These are phyloP conservation scores for Apoda limacodes DNA, from an alignment of 2,888 invertebrate species.

Conservation along the genomic window DNA sequence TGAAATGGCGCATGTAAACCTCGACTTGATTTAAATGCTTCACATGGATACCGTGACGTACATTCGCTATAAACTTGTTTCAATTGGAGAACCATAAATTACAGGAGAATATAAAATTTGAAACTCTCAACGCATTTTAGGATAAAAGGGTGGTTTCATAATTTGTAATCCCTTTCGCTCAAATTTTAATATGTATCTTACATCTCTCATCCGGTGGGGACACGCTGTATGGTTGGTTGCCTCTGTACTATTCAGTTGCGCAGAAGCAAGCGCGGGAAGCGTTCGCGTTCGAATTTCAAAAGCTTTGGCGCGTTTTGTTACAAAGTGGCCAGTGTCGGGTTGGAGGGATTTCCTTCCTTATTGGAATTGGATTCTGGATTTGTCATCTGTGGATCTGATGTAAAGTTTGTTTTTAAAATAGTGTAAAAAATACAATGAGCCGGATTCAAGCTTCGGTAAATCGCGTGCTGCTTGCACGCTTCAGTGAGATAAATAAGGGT, in stretches of 20 bases:
- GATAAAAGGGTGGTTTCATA: conserved; percentile 36
- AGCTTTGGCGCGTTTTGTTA: conserved; percentile 27
- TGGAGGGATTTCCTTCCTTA: neutral
- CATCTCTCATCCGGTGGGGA: conserved; percentile 30
- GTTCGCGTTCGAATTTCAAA: conserved; percentile 37
- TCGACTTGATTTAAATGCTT: too few relatives aligned
- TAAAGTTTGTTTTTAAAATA: conserved; percentile 23
- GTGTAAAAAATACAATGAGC: conserved; percentile 17
- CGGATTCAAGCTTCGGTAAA: conserved; percentile 12
- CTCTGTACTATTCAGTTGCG: conserved; percentile 50
- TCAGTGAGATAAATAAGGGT: conserved; percentile 16
- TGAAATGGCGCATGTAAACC: too few relatives aligned
- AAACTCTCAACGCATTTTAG: conserved; percentile 25
- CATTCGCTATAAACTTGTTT: conserved; percentile 33
- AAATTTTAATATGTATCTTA: conserved; percentile 19
- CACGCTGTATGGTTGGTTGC: conserved; percentile 37
- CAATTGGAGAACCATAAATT: conserved; percentile 35
- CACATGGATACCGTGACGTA: conserved; percentile 29
- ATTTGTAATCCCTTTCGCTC: conserved; percentile 25
- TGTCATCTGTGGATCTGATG: too few relatives aligned
- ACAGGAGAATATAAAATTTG: conserved; percentile 25
- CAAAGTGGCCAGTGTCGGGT: neutral
- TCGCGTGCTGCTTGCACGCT: conserved; percentile 11
- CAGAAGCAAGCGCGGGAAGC: conserved; percentile 44
- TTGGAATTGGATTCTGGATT: too few relatives aligned